These are phyloP conservation scores for Microplitis demolitor DNA, from an alignment of 1,140 invertebrate genomes.

Conservation along the genomic window DNA sequence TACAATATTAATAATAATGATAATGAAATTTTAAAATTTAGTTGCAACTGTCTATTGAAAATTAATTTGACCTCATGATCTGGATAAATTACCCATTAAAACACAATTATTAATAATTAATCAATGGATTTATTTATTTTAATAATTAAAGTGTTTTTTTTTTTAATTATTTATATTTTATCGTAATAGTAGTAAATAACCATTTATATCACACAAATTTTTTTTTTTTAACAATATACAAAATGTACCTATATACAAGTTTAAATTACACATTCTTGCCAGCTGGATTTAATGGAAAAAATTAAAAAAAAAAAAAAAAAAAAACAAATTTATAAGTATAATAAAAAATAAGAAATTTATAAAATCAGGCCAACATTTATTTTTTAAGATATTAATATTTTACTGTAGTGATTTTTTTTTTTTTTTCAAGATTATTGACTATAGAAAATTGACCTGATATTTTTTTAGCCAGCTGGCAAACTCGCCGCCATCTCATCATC, in stretches of 20 bases:
- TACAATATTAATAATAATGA: neutral
- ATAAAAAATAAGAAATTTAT: too few relatives aligned
- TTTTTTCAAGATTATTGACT: neutral
- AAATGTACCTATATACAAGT: constrained; percentile 63
- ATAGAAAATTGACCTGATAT: neutral
- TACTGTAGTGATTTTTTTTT: too few relatives aligned
- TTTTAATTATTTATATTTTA: neutral
- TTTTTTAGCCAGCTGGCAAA: neutral
- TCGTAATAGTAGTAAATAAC: constrained; percentile 55
- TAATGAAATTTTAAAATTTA: neutral
- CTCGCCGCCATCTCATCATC: neutral
- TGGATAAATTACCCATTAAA: neutral
- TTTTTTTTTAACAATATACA: constrained; percentile 61
- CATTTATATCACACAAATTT: constrained; percentile 63
- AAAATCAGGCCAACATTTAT: too few relatives aligned
- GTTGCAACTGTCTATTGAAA: too few relatives aligned
- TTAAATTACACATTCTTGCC: constrained; percentile 59
- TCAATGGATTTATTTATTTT: neutral
- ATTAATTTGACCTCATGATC: too few relatives aligned
- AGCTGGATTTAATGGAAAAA: constrained; percentile 22
- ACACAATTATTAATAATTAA: neutral
- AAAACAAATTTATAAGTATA: neutral
- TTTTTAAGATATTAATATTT: too few relatives aligned
- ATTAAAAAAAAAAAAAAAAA: too few relatives aligned
- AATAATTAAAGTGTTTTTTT: neutral